Conservation (phyloP, 2,888 invertebrate genomes). For the Deladenus siricidicola region DNA sequence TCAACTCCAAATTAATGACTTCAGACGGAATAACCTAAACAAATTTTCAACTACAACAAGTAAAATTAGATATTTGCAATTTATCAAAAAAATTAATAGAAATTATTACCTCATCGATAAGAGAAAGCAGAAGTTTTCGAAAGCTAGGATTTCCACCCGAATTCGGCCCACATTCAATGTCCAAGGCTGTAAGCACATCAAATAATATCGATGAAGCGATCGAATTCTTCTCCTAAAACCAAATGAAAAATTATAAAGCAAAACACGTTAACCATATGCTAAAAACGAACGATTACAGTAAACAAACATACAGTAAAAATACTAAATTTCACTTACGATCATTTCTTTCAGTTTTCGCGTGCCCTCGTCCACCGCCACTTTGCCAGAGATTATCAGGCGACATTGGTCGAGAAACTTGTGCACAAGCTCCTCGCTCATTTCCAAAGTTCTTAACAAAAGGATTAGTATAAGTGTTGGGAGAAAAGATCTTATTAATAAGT, state of each 20-base stretch:
- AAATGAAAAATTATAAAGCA: constrained; percentile 3
- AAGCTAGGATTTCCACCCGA: constrained; percentile 13
- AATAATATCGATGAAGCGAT: constrained; percentile 27
- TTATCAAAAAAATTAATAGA: neutral
- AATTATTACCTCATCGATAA: constrained; percentile 22
- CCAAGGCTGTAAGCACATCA: constrained; percentile 33
- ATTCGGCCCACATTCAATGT: constrained; percentile 22
- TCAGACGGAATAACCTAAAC: constrained; percentile 41
- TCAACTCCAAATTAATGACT: constrained; percentile 35
- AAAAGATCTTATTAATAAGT: no score
- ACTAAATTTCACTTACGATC: neutral
- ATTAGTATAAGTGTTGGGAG: no score
- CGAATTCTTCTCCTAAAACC: constrained; percentile 6
- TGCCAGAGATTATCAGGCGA: neutral
- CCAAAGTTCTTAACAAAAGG: no score
- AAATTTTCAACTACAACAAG: neutral
- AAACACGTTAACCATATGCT: neutral
- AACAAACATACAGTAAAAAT: neutral
- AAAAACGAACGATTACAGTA: neutral
- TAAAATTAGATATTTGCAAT: neutral
- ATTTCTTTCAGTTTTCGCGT: neutral
- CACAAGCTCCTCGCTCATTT: neutral
- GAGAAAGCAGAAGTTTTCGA: constrained; percentile 19
- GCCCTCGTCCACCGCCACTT: neutral
- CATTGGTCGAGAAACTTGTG: neutral